Conservation (phyloP, 2,888 invertebrate species). For the Microplitis manilae region DNA sequence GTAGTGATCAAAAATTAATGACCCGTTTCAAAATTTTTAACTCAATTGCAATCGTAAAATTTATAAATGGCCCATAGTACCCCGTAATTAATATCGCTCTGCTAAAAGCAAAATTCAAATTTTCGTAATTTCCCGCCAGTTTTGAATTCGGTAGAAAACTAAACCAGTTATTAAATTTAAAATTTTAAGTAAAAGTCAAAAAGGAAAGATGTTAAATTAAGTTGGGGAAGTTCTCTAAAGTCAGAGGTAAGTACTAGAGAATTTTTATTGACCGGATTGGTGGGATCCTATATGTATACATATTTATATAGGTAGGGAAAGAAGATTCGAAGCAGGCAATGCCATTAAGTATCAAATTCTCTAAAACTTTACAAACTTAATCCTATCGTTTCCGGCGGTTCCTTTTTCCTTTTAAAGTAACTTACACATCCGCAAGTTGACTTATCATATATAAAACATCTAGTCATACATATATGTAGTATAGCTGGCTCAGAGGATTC, state of each 20-base stretch:
- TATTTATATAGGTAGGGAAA: not conserved
- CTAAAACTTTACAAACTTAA: conserved; percentile 61
- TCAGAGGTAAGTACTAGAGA: not conserved
- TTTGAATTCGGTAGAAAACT: too few species aligned
- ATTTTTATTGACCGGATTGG: not conserved
- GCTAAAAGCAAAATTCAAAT: too few species aligned
- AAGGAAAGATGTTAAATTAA: conserved; percentile 57
- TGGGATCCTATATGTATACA: not conserved
- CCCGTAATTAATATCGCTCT: too few species aligned
- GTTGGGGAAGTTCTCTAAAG: conserved; percentile 40
- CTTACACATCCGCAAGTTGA: conserved; percentile 9
- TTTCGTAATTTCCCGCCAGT: too few species aligned
- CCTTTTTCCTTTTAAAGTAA: conserved; percentile 23
- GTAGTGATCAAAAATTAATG: too few species aligned
- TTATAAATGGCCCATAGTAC: too few species aligned
- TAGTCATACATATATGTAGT: not conserved
- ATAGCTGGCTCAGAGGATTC: conserved; percentile 5
- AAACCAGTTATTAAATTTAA: not conserved
- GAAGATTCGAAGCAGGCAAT: conserved; percentile 57
- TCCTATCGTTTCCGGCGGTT: conserved; percentile 53
- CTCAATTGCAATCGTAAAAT: too few species aligned
- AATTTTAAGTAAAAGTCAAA: conserved; percentile 43
- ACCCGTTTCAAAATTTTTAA: too few species aligned
- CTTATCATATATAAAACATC: not conserved
- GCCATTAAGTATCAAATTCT: conserved; percentile 58